Evolutionary conservation across 35 echinoderm and acorn worm species (phyloP).

Genomic region (Lytechinus variegatus): DNA sequence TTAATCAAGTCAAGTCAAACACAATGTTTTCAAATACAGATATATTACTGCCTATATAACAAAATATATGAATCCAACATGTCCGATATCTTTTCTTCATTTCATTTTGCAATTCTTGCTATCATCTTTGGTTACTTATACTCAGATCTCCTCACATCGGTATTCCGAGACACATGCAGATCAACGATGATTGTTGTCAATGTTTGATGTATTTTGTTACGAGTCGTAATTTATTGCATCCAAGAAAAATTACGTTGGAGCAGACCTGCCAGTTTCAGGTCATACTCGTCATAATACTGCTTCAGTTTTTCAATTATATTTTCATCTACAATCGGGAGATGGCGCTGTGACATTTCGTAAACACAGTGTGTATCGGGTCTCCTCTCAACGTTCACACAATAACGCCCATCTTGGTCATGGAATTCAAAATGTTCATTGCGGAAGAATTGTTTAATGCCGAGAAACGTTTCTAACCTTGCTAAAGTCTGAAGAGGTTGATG

Average conservation of each 20-base stretch:
- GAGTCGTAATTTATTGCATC: slow-evolving; percentile 29
- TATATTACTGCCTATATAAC: too few relatives aligned
- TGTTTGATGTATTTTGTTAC: too few relatives aligned
- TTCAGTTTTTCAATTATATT: background rate
- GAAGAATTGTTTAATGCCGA: slow-evolving; percentile 10
- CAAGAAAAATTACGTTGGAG: slow-evolving; percentile 34
- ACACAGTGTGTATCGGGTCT: slow-evolving; percentile 36
- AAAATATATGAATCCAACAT: too few relatives aligned
- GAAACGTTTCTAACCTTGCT: background rate
- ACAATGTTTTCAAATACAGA: too few relatives aligned
- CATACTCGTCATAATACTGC: slow-evolving; percentile 27
- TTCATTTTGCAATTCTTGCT: too few relatives aligned
- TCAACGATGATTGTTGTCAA: too few relatives aligned
- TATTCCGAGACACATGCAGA: too few relatives aligned
- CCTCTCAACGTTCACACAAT: slow-evolving; percentile 27
- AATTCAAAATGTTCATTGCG: slow-evolving; percentile 26
- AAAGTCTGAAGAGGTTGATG: slow-evolving; percentile 32
- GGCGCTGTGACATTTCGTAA: slow-evolving; percentile 23
- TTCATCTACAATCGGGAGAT: slow-evolving; percentile 7
- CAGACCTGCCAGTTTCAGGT: background rate
- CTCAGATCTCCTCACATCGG: too few relatives aligned
- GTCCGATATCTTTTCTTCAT: too few relatives aligned
- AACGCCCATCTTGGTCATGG: slow-evolving; percentile 6
- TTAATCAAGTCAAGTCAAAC: too few relatives aligned
- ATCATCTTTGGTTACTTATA: too few relatives aligned